phyloP scores from a whole-genome alignment of 2,797 vertebrate species.

The Gymnocypris eckloni region DNA sequence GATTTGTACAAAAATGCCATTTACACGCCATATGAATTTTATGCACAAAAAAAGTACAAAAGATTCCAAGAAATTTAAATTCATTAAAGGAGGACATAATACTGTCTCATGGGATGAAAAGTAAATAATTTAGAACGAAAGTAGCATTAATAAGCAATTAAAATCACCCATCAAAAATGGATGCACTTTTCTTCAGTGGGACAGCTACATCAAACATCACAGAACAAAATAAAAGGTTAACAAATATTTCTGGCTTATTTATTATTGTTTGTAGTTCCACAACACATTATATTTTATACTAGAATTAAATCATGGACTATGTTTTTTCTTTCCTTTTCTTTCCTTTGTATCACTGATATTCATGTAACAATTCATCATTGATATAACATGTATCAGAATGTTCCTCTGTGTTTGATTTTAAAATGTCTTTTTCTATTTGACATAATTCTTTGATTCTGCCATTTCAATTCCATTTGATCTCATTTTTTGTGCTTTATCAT shows the following conservation, averaged over 20 bases:
- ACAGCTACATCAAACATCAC: conserved; percentile 71
- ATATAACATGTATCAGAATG: background rate
- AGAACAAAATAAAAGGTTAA: conserved; percentile 65
- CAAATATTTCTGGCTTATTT: conserved; percentile 74
- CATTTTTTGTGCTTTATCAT: background rate
- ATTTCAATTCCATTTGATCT: conserved; percentile 1
- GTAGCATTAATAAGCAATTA: conserved; percentile 88
- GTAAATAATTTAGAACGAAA: conserved; percentile 83
- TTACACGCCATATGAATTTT: conserved; percentile 99
- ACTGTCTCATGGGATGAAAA: conserved; percentile 85
- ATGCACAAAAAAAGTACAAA: conserved; percentile 95
- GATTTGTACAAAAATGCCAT: conserved; percentile 99
- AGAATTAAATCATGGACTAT: conserved; percentile 10
- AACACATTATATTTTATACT: conserved; percentile 56
- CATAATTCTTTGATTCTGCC: conserved; percentile 8
- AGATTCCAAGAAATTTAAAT: conserved; percentile 85
- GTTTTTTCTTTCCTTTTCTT: conserved; percentile 39
- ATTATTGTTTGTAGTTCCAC: conserved; percentile 68
- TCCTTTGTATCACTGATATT: conserved; percentile 52
- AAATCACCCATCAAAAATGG: conserved; percentile 81
- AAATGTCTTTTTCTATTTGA: background rate
- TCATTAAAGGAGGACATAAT: conserved; percentile 71
- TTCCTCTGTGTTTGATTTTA: background rate
- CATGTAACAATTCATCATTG: background rate
- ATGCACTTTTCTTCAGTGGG: conserved; percentile 65